Conservation (phyloP, 2,113 vertebrate genomes). For the Oreochromis niloticus region DNA sequence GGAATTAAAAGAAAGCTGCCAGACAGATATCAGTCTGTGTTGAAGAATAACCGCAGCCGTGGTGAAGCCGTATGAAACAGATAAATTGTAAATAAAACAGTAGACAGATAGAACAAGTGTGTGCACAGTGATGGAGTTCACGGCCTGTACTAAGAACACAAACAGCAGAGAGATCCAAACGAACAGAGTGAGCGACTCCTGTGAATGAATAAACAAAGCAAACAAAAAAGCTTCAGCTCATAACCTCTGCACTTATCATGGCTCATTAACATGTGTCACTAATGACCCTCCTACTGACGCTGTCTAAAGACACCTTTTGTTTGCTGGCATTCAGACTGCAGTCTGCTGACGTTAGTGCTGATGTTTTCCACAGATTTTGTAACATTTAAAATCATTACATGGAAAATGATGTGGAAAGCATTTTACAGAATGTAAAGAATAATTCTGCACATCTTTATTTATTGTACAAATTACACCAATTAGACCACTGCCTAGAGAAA, state of each 20-base stretch:
- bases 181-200: neutral
- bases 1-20: neutral
- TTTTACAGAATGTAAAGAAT: neutral
- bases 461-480: neutral
- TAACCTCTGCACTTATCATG: conserved; percentile 23
- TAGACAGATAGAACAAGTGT: neutral
- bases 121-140: neutral
- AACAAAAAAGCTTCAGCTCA: neutral
- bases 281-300: conserved; percentile 29
- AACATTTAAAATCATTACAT: conserved; percentile 26
- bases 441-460: conserved; percentile 23
- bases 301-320: conserved; percentile 26
- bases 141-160: neutral
- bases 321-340: conserved; percentile 26
- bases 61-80: neutral
- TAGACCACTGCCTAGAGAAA: neutral
- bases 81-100: neutral
- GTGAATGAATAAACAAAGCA: neutral
- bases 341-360: conserved; percentile 41
- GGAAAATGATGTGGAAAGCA: conserved; percentile 12
- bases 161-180: neutral
- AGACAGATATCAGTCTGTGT: neutral
- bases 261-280: conserved; percentile 47
- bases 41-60: neutral
- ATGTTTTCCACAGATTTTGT: conserved; percentile 23